A percentile compares a stretch with the other conserved stretches of the same genome.
Conservation (phyloP, 2,888 invertebrate species). For the Drosophila pseudotalamancana region DNA sequence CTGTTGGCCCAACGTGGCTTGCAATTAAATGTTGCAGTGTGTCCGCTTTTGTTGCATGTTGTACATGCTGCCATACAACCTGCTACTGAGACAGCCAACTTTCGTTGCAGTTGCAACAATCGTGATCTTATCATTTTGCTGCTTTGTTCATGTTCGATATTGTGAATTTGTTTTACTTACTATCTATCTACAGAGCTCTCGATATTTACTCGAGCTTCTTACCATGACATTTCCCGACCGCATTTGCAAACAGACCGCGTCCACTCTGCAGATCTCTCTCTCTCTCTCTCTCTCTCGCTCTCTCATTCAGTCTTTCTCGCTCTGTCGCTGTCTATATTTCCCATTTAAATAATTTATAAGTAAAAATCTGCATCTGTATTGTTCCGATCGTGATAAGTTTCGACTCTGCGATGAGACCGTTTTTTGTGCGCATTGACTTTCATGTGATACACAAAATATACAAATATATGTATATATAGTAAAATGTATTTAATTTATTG, state of each 20-base stretch:
- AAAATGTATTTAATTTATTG: conserved; percentile 74
- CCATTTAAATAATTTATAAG: conserved; percentile 76
- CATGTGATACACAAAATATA: conserved; percentile 7
- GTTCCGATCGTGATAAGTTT: conserved; percentile 71
- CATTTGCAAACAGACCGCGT: conserved; percentile 75
- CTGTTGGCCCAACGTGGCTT: conserved; percentile 67
- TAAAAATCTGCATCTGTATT: conserved; percentile 64
- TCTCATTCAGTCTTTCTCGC: neutral
- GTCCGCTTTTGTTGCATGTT: conserved; percentile 59
- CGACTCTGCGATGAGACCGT: conserved; percentile 34
- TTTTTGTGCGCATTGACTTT: conserved; percentile 39
- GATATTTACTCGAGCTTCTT: conserved; percentile 45
- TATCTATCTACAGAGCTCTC: conserved; percentile 25
- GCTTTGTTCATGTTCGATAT: conserved; percentile 77
- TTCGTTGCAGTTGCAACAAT: conserved; percentile 53
- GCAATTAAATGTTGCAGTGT: conserved; percentile 67
- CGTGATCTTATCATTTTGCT: conserved; percentile 75
- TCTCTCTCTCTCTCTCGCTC: neutral
- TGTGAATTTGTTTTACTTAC: conserved; percentile 74
- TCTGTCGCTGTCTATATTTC: conserved; percentile 51
- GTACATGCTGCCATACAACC: conserved; percentile 62
- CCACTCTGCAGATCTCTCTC: conserved; percentile 37
- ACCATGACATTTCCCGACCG: conserved; percentile 73
- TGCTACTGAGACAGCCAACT: conserved; percentile 57
- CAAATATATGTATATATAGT: too few relatives aligned